phyloP scores from a whole-genome alignment of 2,888 invertebrate species.

The Phymatocera aterrima region DNA sequence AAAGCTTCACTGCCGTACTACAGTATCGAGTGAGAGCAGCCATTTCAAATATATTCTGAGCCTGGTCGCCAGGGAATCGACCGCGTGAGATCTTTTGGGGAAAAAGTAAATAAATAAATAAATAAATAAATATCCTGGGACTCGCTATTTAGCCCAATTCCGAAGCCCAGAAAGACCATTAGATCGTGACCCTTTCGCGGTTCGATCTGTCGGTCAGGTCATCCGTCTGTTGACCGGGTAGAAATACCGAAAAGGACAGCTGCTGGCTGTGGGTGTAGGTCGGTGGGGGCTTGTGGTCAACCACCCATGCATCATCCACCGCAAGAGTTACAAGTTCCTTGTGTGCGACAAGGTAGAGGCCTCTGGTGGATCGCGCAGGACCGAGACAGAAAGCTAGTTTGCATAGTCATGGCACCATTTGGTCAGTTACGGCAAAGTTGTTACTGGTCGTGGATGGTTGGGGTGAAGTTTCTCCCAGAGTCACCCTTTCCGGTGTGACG shows the following conservation, averaged over 20 bases:
- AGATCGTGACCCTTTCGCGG: conserved; percentile 24
- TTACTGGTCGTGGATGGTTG: conserved; percentile 46
- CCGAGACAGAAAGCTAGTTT: conserved; percentile 46
- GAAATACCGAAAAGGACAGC: conserved; percentile 32
- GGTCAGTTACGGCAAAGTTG: conserved; percentile 61
- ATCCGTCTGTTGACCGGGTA: conserved; percentile 20
- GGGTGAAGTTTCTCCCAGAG: conserved; percentile 29
- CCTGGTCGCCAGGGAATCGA: not conserved
- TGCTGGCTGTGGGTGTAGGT: conserved; percentile 36
- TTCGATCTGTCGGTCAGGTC: conserved; percentile 17
- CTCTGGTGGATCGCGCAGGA: conserved; percentile 3
- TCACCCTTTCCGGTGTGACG: conserved; percentile 32
- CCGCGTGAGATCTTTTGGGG: not conserved
- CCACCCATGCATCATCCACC: conserved; percentile 66
- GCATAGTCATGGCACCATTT: conserved; percentile 58
- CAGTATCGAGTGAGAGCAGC: not conserved
- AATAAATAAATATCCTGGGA: not conserved
- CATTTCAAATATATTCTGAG: not conserved
- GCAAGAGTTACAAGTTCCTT: conserved; percentile 64
- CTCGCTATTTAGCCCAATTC: conserved; percentile 9
- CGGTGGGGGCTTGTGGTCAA: conserved; percentile 62
- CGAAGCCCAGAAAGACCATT: conserved; percentile 7
- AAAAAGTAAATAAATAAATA: not conserved
- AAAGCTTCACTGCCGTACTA: not conserved
- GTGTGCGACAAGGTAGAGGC: conserved; percentile 48